Percentiles rank a stretch among this genome's conserved stretches.
phyloP scores from a whole-genome alignment of 2,797 vertebrate species.

The Craterocephalus amniculus region DNA sequence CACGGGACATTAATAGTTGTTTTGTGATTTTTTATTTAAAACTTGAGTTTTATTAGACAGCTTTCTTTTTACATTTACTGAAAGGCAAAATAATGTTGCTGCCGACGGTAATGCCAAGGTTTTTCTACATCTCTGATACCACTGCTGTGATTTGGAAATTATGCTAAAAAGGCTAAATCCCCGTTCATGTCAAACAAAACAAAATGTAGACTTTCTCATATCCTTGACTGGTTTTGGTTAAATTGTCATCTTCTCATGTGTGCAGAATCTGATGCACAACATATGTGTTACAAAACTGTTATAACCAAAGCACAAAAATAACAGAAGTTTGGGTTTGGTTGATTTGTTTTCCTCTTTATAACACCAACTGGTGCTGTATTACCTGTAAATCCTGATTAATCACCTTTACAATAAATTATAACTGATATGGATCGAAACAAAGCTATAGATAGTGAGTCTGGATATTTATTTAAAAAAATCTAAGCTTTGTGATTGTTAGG shows the following conservation, averaged over 20 bases:
- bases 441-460: no score
- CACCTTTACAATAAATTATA: no score
- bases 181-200: background rate
- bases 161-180: conserved; percentile 6
- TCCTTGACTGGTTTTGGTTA: background rate
- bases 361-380: background rate
- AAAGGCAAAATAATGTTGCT: conserved; percentile 3
- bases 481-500: no score
- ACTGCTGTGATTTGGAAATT: conserved; percentile 16
- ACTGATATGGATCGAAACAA: no score
- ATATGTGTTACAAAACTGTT: background rate
- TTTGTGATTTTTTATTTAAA: background rate
- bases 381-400: no score
- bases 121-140: background rate
- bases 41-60: background rate
- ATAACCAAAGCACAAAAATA: background rate
- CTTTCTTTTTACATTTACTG: background rate
- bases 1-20: background rate
- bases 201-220: background rate
- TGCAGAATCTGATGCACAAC: background rate
- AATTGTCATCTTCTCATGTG: background rate
- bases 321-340: background rate
- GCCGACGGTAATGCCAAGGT: conserved; percentile 16
- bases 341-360: background rate
- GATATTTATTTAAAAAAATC: no score